Conservation (phyloP, 2,113 vertebrate species). For the Typhlomys cinereus region DNA sequence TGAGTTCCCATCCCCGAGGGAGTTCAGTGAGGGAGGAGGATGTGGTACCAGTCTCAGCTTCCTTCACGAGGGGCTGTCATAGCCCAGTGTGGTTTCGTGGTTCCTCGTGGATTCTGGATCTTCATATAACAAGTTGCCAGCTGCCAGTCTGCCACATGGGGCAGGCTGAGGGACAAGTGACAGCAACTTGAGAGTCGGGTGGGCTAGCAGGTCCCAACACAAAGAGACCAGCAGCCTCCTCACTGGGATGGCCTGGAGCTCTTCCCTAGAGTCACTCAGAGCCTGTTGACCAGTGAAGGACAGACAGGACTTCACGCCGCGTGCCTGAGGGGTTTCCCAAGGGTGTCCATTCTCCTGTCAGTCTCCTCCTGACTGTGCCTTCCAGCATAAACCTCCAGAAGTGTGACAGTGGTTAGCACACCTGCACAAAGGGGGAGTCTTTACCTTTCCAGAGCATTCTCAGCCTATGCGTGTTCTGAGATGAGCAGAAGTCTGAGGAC, state of each 20-base stretch:
- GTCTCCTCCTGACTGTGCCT: neutral
- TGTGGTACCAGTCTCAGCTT: neutral
- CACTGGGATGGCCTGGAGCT: neutral
- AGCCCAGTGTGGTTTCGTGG: constrained; percentile 62
- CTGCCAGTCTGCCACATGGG: constrained; percentile 40
- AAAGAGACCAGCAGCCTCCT: neutral
- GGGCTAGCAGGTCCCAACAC: neutral
- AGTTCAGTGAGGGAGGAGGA: neutral
- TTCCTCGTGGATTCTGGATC: constrained; percentile 64
- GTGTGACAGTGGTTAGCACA: neutral
- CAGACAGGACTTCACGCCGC: neutral
- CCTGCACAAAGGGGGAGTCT: neutral
- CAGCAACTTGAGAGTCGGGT: neutral
- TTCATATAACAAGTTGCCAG: constrained; percentile 67
- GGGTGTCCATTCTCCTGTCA: neutral
- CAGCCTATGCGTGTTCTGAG: neutral
- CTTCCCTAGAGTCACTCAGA: neutral
- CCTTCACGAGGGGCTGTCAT: neutral
- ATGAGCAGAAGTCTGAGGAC: neutral
- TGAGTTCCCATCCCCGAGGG: neutral
- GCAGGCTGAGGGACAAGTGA: neutral
- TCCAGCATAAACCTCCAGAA: neutral
- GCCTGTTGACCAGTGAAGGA: neutral
- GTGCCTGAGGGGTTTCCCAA: neutral
- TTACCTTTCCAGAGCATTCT: neutral